Conservation (phyloP, 30 jellyfish, hydroid and myxozoan species). For the Sanderia malayensis region DNA sequence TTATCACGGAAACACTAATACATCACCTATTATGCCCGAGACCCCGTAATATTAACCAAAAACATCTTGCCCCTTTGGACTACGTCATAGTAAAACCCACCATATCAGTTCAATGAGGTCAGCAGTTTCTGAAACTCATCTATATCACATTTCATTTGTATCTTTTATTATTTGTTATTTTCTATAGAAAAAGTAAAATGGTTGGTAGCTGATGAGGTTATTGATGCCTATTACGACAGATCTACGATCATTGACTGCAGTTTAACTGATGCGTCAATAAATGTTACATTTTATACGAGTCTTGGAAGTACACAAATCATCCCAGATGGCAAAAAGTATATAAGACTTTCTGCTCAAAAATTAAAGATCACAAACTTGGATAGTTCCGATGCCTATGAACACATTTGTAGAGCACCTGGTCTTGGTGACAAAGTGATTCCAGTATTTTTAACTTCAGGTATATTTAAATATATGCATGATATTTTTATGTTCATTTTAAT, state of each 20-base stretch:
- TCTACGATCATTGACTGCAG: neutral
- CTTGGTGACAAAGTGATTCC: conserved; percentile 3
- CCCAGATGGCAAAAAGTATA: conserved; percentile 57
- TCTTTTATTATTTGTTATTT: no score
- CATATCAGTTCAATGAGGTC: no score
- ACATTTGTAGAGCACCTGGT: conserved; percentile 61
- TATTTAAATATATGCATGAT: no score
- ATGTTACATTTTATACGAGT: conserved; percentile 13
- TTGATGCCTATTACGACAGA: neutral
- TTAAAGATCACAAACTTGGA: conserved; percentile 39
- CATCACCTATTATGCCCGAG: no score
- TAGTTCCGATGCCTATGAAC: conserved; percentile 5
- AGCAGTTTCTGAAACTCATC: no score
- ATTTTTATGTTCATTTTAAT: neutral
- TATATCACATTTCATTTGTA: neutral
- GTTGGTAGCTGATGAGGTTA: neutral
- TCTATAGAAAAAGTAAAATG: neutral
- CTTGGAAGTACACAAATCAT: conserved; percentile 17
- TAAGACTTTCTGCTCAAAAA: conserved; percentile 30
- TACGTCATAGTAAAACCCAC: no score
- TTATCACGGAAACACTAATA: no score
- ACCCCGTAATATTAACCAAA: no score
- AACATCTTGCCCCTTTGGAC: no score
- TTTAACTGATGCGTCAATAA: neutral
- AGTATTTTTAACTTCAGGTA: conserved; percentile 12